phyloP scores from a whole-genome alignment of 2,797 vertebrate genomes.

The Dicrostonyx torquatus region DNA sequence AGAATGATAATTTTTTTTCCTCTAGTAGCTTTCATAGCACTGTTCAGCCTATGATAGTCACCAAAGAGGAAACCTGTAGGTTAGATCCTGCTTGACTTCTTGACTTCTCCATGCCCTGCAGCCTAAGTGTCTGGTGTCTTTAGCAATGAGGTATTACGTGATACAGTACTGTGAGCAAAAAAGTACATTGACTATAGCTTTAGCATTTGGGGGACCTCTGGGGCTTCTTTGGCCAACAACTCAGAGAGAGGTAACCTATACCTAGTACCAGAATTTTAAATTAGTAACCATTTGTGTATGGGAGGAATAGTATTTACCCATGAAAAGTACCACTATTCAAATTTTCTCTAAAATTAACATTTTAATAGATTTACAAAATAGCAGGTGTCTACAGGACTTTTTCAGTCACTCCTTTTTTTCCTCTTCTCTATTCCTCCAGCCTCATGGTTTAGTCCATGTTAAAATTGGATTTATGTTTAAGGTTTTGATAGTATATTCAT shows the following conservation, averaged over 20 bases:
- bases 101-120: neutral
- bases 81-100: neutral
- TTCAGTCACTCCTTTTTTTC: neutral
- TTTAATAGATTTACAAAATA: neutral
- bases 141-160: neutral
- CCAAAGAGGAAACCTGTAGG: neutral
- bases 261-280: neutral
- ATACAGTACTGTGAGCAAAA: neutral
- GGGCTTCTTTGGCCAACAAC: neutral
- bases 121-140: too few relatives aligned
- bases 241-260: neutral
- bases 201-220: neutral
- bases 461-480: neutral
- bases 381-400: neutral
- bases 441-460: too few relatives aligned
- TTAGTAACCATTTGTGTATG: neutral
- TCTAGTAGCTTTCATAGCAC: neutral
- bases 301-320: neutral
- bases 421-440: neutral
- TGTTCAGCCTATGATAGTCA: too few relatives aligned
- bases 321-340: neutral
- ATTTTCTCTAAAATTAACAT: neutral
- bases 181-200: neutral
- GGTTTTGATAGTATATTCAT: neutral
- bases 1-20: too few relatives aligned